phyloP scores from a whole-genome alignment of 2,797 vertebrate species.

The Hozukius guyotensis region DNA sequence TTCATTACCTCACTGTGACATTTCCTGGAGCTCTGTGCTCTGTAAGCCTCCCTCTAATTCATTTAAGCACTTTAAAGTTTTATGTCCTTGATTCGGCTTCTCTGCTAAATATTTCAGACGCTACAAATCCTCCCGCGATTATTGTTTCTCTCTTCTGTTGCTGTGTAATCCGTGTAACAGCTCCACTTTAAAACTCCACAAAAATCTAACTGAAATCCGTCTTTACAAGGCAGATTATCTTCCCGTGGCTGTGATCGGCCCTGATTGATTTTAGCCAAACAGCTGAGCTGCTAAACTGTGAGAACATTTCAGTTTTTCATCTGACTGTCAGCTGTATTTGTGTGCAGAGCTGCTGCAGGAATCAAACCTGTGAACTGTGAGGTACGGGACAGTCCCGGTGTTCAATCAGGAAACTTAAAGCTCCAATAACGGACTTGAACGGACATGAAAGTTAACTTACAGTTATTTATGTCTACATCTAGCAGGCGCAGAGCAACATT shows the following conservation, averaged over 20 bases:
- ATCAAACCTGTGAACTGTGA: not conserved
- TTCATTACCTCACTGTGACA: not conserved
- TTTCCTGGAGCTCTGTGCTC: constrained; percentile 5
- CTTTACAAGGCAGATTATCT: constrained; percentile 31
- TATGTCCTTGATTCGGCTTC: constrained; percentile 11
- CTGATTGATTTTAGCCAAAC: constrained; percentile 17
- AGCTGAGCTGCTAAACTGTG: not conserved
- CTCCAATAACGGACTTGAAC: not conserved
- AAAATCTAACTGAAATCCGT: constrained; percentile 9
- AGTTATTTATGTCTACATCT: not conserved
- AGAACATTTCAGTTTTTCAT: not conserved
- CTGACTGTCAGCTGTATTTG: not conserved
- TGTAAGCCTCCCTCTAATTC: constrained; percentile 11
- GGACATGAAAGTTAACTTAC: not conserved
- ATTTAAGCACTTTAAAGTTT: constrained; percentile 32
- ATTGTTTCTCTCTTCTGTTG: constrained; percentile 1
- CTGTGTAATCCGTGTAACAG: constrained; percentile 16
- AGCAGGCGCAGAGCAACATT: not conserved
- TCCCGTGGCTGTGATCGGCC: not conserved
- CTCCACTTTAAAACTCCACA: constrained; percentile 2
- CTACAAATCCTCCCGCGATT: constrained; percentile 24
- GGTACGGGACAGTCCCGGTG: not conserved
- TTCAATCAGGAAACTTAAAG: not conserved
- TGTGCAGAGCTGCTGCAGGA: not conserved
- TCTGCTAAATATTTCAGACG: constrained; percentile 45